These are phyloP conservation scores for Drosophila rufa DNA, from an alignment of 1,140 invertebrate genomes.

Conservation along the genomic window DNA sequence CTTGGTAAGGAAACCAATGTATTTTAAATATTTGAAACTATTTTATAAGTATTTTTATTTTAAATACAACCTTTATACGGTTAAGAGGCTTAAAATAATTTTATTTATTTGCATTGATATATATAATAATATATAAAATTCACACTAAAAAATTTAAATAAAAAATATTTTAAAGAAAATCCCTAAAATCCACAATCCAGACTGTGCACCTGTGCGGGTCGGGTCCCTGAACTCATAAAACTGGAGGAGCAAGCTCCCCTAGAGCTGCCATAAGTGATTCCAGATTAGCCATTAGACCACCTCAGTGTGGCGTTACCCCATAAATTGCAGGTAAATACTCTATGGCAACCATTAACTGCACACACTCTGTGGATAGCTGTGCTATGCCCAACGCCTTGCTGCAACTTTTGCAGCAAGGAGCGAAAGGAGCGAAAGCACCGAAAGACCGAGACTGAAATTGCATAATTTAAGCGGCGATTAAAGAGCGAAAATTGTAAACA, in stretches of 20 bases:
- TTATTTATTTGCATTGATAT: too few relatives aligned
- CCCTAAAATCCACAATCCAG: not conserved
- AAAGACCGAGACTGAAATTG: slow-evolving; percentile 44
- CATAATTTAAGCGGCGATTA: slow-evolving; percentile 66
- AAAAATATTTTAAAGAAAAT: not conserved
- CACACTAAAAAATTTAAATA: too few relatives aligned
- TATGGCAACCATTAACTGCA: slow-evolving; percentile 46
- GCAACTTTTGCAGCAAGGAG: slow-evolving; percentile 11
- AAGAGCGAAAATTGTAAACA: slow-evolving; percentile 70
- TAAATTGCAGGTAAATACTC: slow-evolving; percentile 52
- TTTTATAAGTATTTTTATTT: too few relatives aligned
- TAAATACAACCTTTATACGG: too few relatives aligned
- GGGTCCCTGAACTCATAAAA: slow-evolving; percentile 18
- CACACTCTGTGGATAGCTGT: not conserved
- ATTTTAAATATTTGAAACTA: too few relatives aligned
- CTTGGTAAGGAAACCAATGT: too few relatives aligned
- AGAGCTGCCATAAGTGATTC: slow-evolving; percentile 9
- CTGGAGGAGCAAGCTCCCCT: not conserved
- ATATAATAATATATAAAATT: not conserved
- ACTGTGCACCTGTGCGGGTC: slow-evolving; percentile 6
- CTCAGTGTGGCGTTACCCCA: slow-evolving; percentile 13
- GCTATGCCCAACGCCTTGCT: slow-evolving; percentile 4
- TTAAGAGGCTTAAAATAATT: too few relatives aligned
- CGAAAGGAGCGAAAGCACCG: not conserved
- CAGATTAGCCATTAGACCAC: slow-evolving; percentile 24